Conservation (phyloP, 2,888 invertebrate species). For the Drosophila parthenogenetica region DNA sequence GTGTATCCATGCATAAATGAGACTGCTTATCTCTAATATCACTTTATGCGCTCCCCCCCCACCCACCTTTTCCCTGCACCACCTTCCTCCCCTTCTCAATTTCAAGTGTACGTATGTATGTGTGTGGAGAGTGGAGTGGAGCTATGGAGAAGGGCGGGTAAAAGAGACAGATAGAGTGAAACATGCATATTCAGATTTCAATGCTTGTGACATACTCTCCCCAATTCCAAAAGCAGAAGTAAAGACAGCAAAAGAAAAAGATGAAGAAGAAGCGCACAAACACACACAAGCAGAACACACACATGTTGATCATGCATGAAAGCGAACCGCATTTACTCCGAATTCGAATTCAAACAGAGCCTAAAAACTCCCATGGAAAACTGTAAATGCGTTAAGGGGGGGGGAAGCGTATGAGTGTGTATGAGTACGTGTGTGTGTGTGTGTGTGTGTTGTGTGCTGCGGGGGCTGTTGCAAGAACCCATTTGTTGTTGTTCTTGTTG, state of each 20-base stretch:
- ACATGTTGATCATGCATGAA: slow-evolving; percentile 78
- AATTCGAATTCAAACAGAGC: slow-evolving; percentile 28
- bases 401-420: background rate
- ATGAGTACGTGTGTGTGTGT: background rate
- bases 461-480: slow-evolving; percentile 25
- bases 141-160: slow-evolving; percentile 9
- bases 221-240: slow-evolving; percentile 29
- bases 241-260: slow-evolving; percentile 13
- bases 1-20: slow-evolving; percentile 41
- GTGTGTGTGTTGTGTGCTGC: slow-evolving; percentile 7
- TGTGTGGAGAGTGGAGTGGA: slow-evolving; percentile 18
- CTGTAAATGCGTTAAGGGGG: background rate
- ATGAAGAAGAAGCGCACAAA: slow-evolving; percentile 21
- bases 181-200: slow-evolving; percentile 67
- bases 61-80: background rate
- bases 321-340: slow-evolving; percentile 58
- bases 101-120: background rate
- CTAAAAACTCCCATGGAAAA: slow-evolving; percentile 37
- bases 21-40: slow-evolving; percentile 59
- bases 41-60: slow-evolving; percentile 3
- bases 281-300: slow-evolving; percentile 36
- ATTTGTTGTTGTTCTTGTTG: slow-evolving; percentile 15
- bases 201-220: slow-evolving; percentile 53
- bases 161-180: slow-evolving; percentile 10
- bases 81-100: slow-evolving; percentile 8